phyloP scores from a whole-genome alignment of 2,888 invertebrate species.

The Troglohyphantes excavatus region DNA sequence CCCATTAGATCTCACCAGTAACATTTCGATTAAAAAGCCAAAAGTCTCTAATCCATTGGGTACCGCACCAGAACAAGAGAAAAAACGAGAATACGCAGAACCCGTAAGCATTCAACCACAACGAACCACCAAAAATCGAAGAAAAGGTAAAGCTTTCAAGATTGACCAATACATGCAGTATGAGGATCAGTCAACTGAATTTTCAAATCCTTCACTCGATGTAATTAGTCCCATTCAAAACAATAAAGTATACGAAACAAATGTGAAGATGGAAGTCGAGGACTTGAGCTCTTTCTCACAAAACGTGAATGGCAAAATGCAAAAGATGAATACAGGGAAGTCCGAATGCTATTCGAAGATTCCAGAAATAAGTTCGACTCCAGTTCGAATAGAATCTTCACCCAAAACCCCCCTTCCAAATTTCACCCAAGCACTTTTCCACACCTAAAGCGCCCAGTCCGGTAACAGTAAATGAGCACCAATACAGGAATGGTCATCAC shows the following conservation, averaged over 20 bases:
- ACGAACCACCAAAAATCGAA: slow-evolving; percentile 82
- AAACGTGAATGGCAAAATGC: not conserved
- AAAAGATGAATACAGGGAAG: not conserved
- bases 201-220: not conserved
- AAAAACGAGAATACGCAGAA: not conserved
- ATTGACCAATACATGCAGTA: slow-evolving; percentile 85
- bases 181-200: slow-evolving; percentile 14
- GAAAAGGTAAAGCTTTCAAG: slow-evolving; percentile 93
- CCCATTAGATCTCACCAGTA: slow-evolving; percentile 15
- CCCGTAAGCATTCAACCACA: not conserved
- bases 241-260: not conserved
- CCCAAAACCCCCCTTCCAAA: not conserved
- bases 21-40: not conserved
- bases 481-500: not conserved
- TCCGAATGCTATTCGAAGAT: not conserved
- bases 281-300: not conserved
- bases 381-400: not conserved
- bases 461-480: not conserved
- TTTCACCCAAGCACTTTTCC: not conserved
- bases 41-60: not conserved
- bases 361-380: not conserved
- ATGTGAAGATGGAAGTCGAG: not conserved
- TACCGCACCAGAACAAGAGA: not conserved
- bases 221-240: too few species aligned
- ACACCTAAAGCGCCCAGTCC: not conserved